These are phyloP conservation scores for Rhagium mordax DNA, from an alignment of 2,888 invertebrate genomes.

Conservation along the genomic window DNA sequence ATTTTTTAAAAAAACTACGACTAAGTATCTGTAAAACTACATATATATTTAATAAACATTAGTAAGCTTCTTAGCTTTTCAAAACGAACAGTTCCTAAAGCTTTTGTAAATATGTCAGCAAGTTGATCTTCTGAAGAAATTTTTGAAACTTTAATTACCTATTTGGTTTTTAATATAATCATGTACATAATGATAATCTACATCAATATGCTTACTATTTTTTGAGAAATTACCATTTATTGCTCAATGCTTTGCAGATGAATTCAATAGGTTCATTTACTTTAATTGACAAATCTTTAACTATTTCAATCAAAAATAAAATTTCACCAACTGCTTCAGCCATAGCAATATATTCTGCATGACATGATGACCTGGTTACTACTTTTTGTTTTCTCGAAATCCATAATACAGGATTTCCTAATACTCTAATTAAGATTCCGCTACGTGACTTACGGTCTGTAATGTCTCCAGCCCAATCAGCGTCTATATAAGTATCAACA, in stretches of 20 bases:
- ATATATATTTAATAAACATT: constrained; percentile 4
- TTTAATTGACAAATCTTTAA: constrained; percentile 32
- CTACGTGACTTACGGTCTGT: constrained; percentile 40
- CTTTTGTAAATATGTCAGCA: constrained; percentile 36
- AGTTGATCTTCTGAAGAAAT: constrained; percentile 13
- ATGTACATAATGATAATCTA: constrained; percentile 30
- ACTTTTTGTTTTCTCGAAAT: constrained; percentile 54
- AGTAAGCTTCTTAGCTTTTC: background rate
- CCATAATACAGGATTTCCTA: constrained; percentile 56
- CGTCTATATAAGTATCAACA: constrained; percentile 34
- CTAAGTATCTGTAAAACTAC: background rate
- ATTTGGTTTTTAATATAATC: background rate
- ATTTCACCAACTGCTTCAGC: constrained; percentile 35
- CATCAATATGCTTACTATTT: constrained; percentile 36
- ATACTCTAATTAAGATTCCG: constrained; percentile 54
- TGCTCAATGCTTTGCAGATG: constrained; percentile 5
- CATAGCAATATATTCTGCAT: constrained; percentile 57
- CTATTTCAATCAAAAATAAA: constrained; percentile 18
- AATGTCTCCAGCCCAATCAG: constrained; percentile 43
- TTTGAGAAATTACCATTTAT: constrained; percentile 29
- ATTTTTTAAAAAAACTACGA: background rate
- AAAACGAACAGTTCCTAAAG: constrained; percentile 10
- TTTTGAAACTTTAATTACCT: background rate
- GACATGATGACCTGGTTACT: constrained; percentile 36
- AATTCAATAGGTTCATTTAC: constrained; percentile 50